phyloP scores from a whole-genome alignment of 2,113 vertebrate species.

The Nymphicus hollandicus region DNA sequence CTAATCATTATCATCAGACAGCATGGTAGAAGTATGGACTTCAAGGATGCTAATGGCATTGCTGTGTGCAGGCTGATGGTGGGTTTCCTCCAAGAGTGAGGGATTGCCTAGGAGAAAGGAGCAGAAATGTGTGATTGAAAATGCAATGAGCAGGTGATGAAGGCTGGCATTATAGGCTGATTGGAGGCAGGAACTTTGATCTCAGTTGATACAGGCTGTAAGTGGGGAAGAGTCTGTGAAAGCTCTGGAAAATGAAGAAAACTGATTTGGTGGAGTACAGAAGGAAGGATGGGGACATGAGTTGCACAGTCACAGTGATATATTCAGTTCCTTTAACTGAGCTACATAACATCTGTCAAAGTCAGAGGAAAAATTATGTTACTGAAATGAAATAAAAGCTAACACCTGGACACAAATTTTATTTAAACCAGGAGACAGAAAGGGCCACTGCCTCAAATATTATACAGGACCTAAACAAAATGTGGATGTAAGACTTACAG shows the following conservation, averaged over 20 bases:
- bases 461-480: not conserved
- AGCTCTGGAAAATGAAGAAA: not conserved
- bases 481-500: not conserved
- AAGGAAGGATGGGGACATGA: not conserved
- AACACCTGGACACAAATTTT: not conserved
- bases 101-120: not conserved
- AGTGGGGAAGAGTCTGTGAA: not conserved
- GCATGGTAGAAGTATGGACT: not conserved
- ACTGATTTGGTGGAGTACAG: not conserved
- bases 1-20: not conserved
- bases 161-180: constrained; percentile 8
- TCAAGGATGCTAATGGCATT: not conserved
- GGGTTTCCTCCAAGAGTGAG: not conserved
- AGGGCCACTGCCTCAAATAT: not conserved
- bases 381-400: not conserved
- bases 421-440: not conserved
- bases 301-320: not conserved
- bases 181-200: constrained; percentile 25
- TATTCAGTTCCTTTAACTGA: not conserved
- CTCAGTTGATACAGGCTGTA: not conserved
- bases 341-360: not conserved
- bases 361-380: not conserved
- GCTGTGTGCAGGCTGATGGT: not conserved
- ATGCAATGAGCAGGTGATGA: not conserved
- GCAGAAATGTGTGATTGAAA: constrained; percentile 21